Conservation (phyloP, 30 jellyfish, hydroid and myxozoan genomes). For the Morbakka virulenta region DNA sequence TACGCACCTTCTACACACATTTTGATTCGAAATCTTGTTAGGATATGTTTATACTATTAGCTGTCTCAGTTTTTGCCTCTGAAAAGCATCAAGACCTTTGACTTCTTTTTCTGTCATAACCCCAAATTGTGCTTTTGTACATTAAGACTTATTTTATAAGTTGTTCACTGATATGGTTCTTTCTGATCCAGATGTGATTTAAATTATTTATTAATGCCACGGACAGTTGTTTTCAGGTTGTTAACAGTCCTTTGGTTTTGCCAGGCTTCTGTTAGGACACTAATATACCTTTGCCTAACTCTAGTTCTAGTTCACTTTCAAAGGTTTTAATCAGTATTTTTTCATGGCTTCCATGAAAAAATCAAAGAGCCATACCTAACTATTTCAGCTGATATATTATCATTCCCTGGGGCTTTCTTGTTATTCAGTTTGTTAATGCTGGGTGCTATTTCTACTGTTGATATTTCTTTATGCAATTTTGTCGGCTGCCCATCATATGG, state of each 20-base stretch:
- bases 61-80: conserved; percentile 29
- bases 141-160: conserved; percentile 19
- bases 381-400: too few species aligned
- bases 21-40: conserved; percentile 27
- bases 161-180: conserved; percentile 33
- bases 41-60: conserved; percentile 36
- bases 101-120: too few species aligned
- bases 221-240: conserved; percentile 24
- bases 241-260: too few species aligned
- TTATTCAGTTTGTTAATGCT: conserved; percentile 21
- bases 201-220: conserved; percentile 1
- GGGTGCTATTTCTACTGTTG: conserved; percentile 43
- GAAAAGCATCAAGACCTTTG: conserved; percentile 34
- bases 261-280: too few species aligned
- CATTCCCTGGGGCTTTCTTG: conserved; percentile 30
- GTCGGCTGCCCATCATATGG: conserved; percentile 22
- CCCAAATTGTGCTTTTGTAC: conserved; percentile 35
- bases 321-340: too few species aligned
- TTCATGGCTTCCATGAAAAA: too few species aligned
- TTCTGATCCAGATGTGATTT: conserved; percentile 6
- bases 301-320: too few species aligned
- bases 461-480: conserved; percentile 34
- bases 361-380: conserved; percentile 4
- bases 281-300: too few species aligned
- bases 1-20: conserved; percentile 20